These are phyloP conservation scores for Rhombomys opimus DNA, from an alignment of 2,113 vertebrate species.

Conservation along the genomic window DNA sequence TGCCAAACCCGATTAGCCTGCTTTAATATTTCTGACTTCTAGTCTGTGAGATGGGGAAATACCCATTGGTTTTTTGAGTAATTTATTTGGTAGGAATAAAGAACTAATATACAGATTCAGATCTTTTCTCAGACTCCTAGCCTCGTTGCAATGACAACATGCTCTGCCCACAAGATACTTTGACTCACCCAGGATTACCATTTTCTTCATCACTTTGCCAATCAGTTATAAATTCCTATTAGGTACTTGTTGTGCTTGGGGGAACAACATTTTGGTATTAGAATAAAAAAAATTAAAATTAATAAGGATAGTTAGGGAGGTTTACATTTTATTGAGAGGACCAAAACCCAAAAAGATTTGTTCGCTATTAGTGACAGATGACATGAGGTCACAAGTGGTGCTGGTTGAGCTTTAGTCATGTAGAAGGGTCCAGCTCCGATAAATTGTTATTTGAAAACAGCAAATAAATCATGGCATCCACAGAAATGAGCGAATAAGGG, in stretches of 20 bases:
- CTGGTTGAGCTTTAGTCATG: neutral
- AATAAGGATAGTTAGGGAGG: neutral
- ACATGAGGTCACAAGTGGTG: neutral
- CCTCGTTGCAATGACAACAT: neutral
- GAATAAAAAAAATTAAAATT: neutral
- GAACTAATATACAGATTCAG: neutral
- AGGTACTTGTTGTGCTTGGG: neutral
- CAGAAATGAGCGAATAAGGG: neutral
- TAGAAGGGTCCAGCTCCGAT: neutral
- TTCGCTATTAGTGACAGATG: neutral
- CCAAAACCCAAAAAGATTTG: neutral
- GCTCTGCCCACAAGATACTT: neutral
- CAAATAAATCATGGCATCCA: neutral
- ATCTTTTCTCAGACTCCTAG: neutral
- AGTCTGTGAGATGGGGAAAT: neutral
- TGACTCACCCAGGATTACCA: neutral
- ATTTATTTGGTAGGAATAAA: neutral
- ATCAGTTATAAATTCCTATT: neutral
- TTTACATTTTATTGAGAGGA: neutral
- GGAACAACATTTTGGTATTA: neutral
- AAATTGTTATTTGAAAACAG: neutral
- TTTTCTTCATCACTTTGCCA: neutral
- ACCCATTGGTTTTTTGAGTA: neutral
- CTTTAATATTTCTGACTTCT: neutral
- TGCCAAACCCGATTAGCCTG: neutral